phyloP scores from a whole-genome alignment of 1,140 invertebrate genomes.

The Augochlora pura region DNA sequence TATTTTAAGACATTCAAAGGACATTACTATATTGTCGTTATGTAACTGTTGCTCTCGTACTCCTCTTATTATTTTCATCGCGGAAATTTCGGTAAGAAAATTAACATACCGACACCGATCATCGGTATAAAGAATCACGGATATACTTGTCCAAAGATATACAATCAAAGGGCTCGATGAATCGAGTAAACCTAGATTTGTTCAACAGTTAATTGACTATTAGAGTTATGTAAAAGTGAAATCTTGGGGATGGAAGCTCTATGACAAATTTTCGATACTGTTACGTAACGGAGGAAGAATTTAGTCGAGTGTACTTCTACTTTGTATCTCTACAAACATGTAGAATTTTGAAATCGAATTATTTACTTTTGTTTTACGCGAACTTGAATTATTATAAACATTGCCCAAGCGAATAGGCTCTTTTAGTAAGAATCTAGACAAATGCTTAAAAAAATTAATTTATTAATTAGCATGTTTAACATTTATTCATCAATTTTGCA shows the following conservation, averaged over 20 bases:
- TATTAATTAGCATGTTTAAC: neutral
- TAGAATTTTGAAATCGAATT: neutral
- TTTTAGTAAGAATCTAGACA: neutral
- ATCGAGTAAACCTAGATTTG: neutral
- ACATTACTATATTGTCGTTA: conserved; percentile 66
- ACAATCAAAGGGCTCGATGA: neutral
- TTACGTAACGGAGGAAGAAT: neutral
- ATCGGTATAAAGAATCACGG: too few species aligned
- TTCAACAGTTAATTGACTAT: neutral
- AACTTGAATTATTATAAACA: too few species aligned
- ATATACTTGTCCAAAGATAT: too few species aligned
- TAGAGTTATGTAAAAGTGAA: conserved; percentile 12
- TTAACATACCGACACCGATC: too few species aligned
- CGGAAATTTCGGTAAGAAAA: neutral
- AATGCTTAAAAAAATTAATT: neutral
- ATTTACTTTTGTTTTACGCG: neutral
- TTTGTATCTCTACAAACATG: neutral
- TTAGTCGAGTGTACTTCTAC: neutral
- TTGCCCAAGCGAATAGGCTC: too few species aligned
- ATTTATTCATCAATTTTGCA: neutral
- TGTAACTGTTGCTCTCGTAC: conserved; percentile 56
- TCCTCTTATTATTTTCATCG: conserved; percentile 64
- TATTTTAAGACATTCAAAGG: conserved; percentile 79
- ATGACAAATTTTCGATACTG: conserved; percentile 4
- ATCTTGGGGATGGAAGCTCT: too few species aligned